These are phyloP conservation scores for Zosterops borbonicus DNA, from an alignment of 2,113 vertebrate genomes.

Conservation along the genomic window DNA sequence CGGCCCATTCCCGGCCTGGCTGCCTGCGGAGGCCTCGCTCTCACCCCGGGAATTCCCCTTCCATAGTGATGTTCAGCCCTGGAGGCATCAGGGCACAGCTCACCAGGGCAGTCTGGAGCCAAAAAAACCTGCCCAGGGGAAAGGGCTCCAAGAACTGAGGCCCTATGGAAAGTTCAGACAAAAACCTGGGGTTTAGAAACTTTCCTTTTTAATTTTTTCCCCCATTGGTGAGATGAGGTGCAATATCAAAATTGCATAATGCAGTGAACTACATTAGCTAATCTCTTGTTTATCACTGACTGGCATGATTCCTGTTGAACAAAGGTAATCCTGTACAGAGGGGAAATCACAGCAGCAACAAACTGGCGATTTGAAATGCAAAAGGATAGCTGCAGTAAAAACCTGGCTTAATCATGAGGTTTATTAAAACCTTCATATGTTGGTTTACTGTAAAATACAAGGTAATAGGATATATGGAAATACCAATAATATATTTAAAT, in stretches of 20 bases:
- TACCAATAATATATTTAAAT: background rate
- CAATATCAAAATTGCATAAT: background rate
- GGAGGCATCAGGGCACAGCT: background rate
- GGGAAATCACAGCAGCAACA: background rate
- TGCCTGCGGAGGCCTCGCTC: background rate
- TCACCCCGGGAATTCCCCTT: background rate
- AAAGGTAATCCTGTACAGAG: constrained; percentile 31
- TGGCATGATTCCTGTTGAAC: background rate
- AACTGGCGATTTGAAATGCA: background rate
- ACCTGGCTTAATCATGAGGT: background rate
- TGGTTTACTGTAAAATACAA: background rate
- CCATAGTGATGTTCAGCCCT: fast-evolving
- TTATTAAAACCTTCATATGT: background rate
- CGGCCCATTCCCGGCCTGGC: background rate
- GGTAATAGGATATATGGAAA: background rate
- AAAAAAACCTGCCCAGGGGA: background rate
- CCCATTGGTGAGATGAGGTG: background rate
- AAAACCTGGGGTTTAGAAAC: background rate
- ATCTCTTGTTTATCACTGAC: constrained; percentile 6
- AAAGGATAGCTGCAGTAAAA: background rate
- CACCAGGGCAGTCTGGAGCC: background rate
- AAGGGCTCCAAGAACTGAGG: background rate
- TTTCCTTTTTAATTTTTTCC: too few species aligned
- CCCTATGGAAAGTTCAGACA: too few species aligned
- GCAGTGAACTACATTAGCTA: background rate